Evolutionary conservation across 2,113 vertebrate species (phyloP), one percentile per base, ranked within the genome.

Genomic region (Zosterops hypoxanthus): DNA sequence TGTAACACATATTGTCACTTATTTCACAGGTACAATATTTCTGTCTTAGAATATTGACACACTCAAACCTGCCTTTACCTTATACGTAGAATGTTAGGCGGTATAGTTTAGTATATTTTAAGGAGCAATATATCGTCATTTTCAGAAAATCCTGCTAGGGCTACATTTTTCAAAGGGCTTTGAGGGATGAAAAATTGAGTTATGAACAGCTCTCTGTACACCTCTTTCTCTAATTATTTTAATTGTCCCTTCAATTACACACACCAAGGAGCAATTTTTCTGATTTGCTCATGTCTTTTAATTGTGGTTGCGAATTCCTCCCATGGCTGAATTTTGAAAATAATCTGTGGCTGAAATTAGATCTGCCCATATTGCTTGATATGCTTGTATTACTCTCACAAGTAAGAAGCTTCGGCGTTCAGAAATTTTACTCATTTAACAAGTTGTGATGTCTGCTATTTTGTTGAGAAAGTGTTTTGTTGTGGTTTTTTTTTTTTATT

Each of bases 161-260:
- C 13, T 73, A 56, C 47, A 36, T 63, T 93, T 96, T 96, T 78
- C 52, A 78, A 71, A 83, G 23, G 16, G 13, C 39, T 92, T 88
- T 86, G 42, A 71, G 68, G 31, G 44, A 64, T 86, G 39, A 94
- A 95, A 80, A 88, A 8, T 1, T 33, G 63, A 94, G 55, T 77
- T 85, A 55, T 63, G 60, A 92, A 87, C 10, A 80, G 46, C 63
- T 77, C 71, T 82, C 92, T 73, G 8, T 57, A 55, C 33, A 85
- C 34, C 14, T 89, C 46, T 90, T 85, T 50, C 44, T 77, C n/a
- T 91, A 87, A 91, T 85, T 90, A 90, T 80, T 85, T 95, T 91
- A 91, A 80, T 94, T 66, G 34, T 80, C 26, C 66, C 50, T 73
- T 42, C 42, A 95, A 90, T 93, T 92, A 90, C 36, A 52, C 34